These are phyloP conservation scores for Melanargia galathea DNA, from an alignment of 2,888 invertebrate genomes.

Conservation along the genomic window DNA sequence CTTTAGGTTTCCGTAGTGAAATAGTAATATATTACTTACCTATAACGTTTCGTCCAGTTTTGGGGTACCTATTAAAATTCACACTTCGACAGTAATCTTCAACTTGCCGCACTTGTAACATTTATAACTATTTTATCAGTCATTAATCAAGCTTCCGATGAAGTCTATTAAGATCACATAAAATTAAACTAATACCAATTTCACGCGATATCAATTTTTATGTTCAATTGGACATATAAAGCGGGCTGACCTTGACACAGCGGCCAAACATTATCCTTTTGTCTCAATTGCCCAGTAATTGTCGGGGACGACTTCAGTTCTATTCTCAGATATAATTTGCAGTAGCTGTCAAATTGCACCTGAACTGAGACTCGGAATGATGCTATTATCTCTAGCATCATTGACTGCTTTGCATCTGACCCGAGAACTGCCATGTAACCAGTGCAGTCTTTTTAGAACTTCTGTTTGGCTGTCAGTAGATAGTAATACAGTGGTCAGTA, in stretches of 20 bases:
- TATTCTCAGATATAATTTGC: constrained; percentile 79
- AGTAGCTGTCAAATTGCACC: constrained; percentile 76
- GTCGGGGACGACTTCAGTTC: constrained; percentile 70
- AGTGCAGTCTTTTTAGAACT: no score
- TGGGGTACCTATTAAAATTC: no score
- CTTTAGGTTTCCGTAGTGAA: no score
- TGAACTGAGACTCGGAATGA: constrained; percentile 56
- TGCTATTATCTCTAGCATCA: constrained; percentile 42
- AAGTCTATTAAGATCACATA: constrained; percentile 31
- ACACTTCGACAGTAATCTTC: no score
- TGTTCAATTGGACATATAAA: constrained; percentile 71
- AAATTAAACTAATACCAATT: constrained; percentile 37
- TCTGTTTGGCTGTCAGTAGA: no score
- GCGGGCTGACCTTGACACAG: constrained; percentile 69
- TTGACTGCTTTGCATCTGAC: background rate
- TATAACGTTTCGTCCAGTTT: no score
- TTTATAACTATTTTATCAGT: no score
- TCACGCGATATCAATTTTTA: constrained; percentile 62
- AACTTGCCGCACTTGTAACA: no score
- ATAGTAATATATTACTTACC: no score
- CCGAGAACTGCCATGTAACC: background rate
- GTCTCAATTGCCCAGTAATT: constrained; percentile 80
- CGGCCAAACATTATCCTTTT: constrained; percentile 80
- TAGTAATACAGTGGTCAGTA: no score
- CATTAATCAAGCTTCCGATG: constrained; percentile 1